A percentile compares a stretch with the other conserved stretches of the same genome.
Conservation (phyloP, 2,113 vertebrate genomes). For the Xiphorhynchus elegans region DNA sequence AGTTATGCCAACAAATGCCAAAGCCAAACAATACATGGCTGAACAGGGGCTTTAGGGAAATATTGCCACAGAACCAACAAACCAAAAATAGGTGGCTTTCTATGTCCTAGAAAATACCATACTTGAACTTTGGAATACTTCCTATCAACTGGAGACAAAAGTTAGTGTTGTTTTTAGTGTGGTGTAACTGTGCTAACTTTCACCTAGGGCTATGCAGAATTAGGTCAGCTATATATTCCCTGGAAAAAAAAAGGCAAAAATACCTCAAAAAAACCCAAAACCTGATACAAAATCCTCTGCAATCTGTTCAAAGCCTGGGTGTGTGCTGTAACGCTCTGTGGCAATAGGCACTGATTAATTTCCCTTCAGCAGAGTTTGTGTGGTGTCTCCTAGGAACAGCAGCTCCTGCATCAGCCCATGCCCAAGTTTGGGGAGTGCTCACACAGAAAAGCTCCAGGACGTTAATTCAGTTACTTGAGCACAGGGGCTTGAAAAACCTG, state of each 20-base stretch:
- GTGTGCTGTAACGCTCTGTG: not conserved
- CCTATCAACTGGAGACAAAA: not conserved
- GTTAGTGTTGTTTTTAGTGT: not conserved
- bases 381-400: not conserved
- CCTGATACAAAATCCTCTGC: not conserved
- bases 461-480: rapidly evolving
- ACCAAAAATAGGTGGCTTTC: not conserved
- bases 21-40: rapidly evolving
- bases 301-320: rapidly evolving
- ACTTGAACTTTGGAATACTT: not conserved
- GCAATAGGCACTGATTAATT: not conserved
- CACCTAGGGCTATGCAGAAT: not conserved
- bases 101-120: not conserved
- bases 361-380: not conserved
- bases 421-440: not conserved
- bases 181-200: not conserved
- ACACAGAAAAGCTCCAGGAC: not conserved
- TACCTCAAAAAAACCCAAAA: not conserved
- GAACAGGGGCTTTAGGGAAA: not conserved
- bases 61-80: not conserved
- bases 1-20: not conserved
- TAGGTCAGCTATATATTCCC: not conserved
- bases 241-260: not conserved
- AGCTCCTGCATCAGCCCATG: not conserved
- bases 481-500: not conserved